phyloP scores from a whole-genome alignment of 2,797 vertebrate genomes.

The Enteromius afrohamiltoni region DNA sequence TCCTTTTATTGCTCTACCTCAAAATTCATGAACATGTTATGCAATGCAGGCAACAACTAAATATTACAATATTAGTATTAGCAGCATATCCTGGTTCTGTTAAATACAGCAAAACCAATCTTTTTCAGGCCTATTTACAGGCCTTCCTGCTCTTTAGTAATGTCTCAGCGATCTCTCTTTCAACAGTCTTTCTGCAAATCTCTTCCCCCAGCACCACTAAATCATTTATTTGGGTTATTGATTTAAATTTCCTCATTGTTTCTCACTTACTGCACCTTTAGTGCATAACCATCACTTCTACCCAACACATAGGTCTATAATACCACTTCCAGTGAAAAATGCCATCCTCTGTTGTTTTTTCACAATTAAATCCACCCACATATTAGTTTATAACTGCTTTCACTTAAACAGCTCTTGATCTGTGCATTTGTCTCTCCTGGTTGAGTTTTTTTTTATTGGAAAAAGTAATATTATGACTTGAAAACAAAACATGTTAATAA shows the following conservation, averaged over 20 bases:
- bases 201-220: not conserved
- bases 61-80: too few species aligned
- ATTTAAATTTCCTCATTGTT: not conserved
- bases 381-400: not conserved
- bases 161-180: too few species aligned
- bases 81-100: not conserved
- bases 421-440: not conserved
- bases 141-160: not conserved
- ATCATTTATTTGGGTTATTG: not conserved
- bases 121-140: not conserved
- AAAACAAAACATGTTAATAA: not conserved
- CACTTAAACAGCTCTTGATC: not conserved
- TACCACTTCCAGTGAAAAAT: not conserved
- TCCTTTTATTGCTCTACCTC: not conserved
- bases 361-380: not conserved
- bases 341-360: not conserved
- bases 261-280: not conserved
- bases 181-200: not conserved
- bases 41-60: not conserved
- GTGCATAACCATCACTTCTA: not conserved
- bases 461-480: not conserved
- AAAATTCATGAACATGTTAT: not conserved
- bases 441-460: not conserved
- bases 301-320: not conserved
- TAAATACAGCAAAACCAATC: not conserved